Evolutionary conservation across 1,140 invertebrate genomes (phyloP), one percentile per base, ranked within the genome.

Genomic region (Marisa cornuarietis): DNA sequence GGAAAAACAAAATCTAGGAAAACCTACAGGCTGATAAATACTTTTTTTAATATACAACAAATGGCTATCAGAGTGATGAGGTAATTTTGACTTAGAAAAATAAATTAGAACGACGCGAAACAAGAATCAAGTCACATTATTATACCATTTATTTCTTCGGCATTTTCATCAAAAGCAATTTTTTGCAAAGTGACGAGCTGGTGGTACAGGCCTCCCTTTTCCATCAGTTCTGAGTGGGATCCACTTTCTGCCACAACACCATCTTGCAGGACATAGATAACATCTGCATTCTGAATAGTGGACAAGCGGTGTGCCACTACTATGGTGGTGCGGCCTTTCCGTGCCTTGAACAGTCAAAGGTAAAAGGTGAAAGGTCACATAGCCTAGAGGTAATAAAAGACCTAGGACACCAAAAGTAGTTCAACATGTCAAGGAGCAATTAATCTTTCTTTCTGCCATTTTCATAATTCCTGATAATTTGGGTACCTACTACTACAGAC

Each of bases 221-320:
- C 84, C 87, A 93, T 91, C 51, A 93, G 84, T 73, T 93, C 90
- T 1, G 87, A 83, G 88, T 93, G 92, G 22, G 86, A 92, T 18
- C 92, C 92, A 22, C 82, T 78, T 82, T 92, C 91, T 13, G 87
- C 84, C 14, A 91, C 85, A 54, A 78, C 75, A 11, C 91, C 91
- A 74, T 88, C 83, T 42, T 88, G 79, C 71, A 91, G 62, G 24
- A 87, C 90, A 80, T 88, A 85, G 54, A 91, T 92, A 16, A 88
- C 79, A 77, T 91, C 90, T 13, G 90, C 89, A 71, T 87, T 90
- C 79, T 89, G 83, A 24, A 91, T 86, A 4, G 90, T 91, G 8
- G 89, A 89, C 75, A 91, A 78, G 63, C 91, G 82, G 79, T 91
- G 90, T 42, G 90, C 90, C 22, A 91, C 85, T 18, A 90, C 84